Evolutionary conservation across 1,140 invertebrate species (phyloP).

Genomic region (Holcopasites calliopsidis): DNA sequence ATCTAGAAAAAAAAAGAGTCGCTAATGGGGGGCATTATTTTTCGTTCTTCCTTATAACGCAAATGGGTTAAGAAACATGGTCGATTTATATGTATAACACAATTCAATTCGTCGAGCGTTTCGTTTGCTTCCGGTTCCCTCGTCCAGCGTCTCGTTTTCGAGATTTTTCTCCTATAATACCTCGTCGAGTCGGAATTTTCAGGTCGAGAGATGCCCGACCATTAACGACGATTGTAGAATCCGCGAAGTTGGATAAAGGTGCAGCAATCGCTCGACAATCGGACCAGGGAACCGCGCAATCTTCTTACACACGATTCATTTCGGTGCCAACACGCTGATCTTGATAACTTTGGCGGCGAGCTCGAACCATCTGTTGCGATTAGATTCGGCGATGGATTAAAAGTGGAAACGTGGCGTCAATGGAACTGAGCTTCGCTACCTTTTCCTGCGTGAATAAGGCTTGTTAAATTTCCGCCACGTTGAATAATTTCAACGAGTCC

Average conservation of each 20-base stretch:
- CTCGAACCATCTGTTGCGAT: not conserved
- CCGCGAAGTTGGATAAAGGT: constrained; percentile 8
- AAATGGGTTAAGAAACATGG: not conserved
- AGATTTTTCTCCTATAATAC: constrained; percentile 25
- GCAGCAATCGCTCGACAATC: constrained; percentile 35
- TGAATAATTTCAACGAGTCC: not conserved
- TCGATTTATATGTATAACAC: not conserved
- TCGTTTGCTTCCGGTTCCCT: not conserved
- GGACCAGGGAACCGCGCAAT: constrained; percentile 20
- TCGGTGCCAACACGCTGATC: constrained; percentile 5
- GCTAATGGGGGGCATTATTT: too few relatives aligned
- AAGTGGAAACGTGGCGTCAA: not conserved
- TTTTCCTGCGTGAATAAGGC: not conserved
- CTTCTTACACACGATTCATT: constrained; percentile 38
- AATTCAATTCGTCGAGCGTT: constrained; percentile 22
- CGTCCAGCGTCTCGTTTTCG: not conserved
- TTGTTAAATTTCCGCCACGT: constrained; percentile 15
- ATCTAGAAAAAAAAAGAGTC: not conserved
- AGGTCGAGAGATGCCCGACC: constrained; percentile 51
- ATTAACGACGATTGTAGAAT: constrained; percentile 53
- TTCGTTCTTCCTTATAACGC: too few relatives aligned
- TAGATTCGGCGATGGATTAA: not conserved
- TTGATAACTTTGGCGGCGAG: not conserved
- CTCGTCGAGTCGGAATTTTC: constrained; percentile 34
- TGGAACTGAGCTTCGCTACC: not conserved